phyloP scores from a whole-genome alignment of 2,888 invertebrate species.

The Thelaira solivaga region DNA sequence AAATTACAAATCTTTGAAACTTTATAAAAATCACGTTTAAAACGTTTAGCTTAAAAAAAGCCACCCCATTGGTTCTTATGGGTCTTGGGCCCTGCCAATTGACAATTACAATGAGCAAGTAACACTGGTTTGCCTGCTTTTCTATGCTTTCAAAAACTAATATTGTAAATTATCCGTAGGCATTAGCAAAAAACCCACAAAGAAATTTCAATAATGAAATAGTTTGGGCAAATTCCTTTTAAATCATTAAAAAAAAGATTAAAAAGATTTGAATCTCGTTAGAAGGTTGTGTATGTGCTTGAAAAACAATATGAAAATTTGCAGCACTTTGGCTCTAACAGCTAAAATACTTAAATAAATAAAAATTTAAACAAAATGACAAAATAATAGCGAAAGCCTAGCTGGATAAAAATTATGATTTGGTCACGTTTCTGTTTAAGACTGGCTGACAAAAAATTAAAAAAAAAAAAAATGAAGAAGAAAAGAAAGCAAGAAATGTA shows the following conservation, averaged over 20 bases:
- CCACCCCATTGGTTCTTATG: background rate
- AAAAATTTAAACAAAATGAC: background rate
- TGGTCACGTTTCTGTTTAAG: slow-evolving; percentile 62
- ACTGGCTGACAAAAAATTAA: slow-evolving; percentile 23
- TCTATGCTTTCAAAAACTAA: slow-evolving; percentile 1
- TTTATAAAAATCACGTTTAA: slow-evolving; percentile 40
- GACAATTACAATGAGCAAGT: slow-evolving; percentile 41
- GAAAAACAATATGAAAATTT: background rate
- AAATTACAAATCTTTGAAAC: slow-evolving; percentile 26
- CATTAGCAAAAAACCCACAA: slow-evolving; percentile 43
- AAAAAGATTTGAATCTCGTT: slow-evolving; percentile 16
- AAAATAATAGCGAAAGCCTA: background rate
- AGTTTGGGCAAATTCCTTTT: slow-evolving; percentile 29
- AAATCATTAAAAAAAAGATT: slow-evolving; percentile 58
- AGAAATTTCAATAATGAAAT: slow-evolving; percentile 3
- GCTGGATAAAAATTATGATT: slow-evolving; percentile 59
- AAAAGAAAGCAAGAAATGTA: background rate
- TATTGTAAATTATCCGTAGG: slow-evolving; percentile 50
- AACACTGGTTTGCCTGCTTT: slow-evolving; percentile 23
- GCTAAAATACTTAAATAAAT: too few species aligned
- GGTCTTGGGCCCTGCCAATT: background rate
- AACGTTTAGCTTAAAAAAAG: slow-evolving; percentile 2
- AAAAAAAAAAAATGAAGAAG: too few species aligned
- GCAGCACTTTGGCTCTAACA: slow-evolving; percentile 22
- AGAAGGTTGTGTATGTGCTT: slow-evolving; percentile 13